Conservation (phyloP, 1,140 invertebrate species). For the Tyrophagus putrescentiae region DNA sequence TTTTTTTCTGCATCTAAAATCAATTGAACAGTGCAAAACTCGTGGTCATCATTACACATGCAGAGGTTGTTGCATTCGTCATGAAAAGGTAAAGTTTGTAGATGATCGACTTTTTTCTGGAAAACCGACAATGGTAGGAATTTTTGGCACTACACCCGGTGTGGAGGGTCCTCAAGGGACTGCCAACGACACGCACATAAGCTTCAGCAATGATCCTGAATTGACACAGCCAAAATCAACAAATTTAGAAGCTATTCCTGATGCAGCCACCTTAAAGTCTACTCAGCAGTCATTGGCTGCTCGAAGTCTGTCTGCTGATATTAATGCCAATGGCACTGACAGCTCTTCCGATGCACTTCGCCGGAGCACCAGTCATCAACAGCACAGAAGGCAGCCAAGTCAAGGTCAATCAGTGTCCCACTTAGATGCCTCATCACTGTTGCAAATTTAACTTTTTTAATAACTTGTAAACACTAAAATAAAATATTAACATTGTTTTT, state of each 20-base stretch:
- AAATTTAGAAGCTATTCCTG: too few relatives aligned
- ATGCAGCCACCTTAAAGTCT: too few relatives aligned
- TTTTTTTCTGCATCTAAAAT: background rate
- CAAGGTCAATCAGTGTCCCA: background rate
- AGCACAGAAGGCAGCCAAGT: background rate
- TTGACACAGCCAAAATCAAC: too few relatives aligned
- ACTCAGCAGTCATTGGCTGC: too few relatives aligned
- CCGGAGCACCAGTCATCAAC: background rate
- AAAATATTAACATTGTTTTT: too few relatives aligned
- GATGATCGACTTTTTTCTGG: background rate
- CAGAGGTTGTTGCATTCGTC: background rate
- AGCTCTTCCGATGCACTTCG: background rate
- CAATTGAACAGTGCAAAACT: background rate
- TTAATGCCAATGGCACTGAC: background rate
- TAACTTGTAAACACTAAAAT: background rate
- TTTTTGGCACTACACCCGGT: background rate
- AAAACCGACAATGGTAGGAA: background rate
- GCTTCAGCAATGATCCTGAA: background rate
- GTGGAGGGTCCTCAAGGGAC: background rate
- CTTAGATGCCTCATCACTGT: background rate
- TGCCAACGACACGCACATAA: conserved; percentile 5
- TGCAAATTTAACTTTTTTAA: conserved; percentile 2
- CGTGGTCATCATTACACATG: background rate
- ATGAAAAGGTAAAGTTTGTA: background rate
- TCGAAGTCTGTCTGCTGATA: too few relatives aligned